Evolutionary conservation across 2,888 invertebrate species (phyloP).

Genomic region (Oxycera nigricornis): DNA sequence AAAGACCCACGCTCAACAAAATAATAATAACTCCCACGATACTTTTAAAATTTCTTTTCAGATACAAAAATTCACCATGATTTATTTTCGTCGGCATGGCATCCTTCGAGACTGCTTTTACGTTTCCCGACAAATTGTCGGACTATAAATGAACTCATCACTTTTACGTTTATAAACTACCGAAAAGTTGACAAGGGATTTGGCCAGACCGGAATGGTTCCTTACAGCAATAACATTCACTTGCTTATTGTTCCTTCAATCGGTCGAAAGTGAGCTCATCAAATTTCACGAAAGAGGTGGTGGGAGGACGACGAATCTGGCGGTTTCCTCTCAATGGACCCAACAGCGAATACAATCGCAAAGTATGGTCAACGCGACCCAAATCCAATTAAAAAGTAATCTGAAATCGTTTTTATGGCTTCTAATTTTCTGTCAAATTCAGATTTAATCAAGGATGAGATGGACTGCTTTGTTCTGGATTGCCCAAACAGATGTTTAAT

Average conservation of each 20-base stretch:
- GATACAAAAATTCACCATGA: background rate
- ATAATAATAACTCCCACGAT: background rate
- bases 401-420: slow-evolving; percentile 43
- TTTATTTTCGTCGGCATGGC: background rate
- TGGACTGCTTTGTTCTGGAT: slow-evolving; percentile 33
- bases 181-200: slow-evolving; percentile 37
- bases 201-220: background rate
- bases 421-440: slow-evolving; percentile 45
- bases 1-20: too few relatives aligned
- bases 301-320: background rate
- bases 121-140: slow-evolving; percentile 20
- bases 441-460: slow-evolving; percentile 45
- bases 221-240: background rate
- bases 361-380: slow-evolving; percentile 23
- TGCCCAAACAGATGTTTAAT: slow-evolving; percentile 38
- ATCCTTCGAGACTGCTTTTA: slow-evolving; percentile 27
- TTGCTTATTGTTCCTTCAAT: slow-evolving; percentile 20
- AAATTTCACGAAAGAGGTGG: background rate
- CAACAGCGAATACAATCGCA: background rate
- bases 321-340: background rate
- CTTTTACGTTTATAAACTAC: slow-evolving; percentile 22
- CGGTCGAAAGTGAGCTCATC: background rate
- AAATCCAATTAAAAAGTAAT: slow-evolving; percentile 45
- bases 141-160: slow-evolving; percentile 28
- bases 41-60: background rate